Base-by-base conservation (phyloP, 2,797 vertebrate species). In the Labeo calbasu region DNA sequence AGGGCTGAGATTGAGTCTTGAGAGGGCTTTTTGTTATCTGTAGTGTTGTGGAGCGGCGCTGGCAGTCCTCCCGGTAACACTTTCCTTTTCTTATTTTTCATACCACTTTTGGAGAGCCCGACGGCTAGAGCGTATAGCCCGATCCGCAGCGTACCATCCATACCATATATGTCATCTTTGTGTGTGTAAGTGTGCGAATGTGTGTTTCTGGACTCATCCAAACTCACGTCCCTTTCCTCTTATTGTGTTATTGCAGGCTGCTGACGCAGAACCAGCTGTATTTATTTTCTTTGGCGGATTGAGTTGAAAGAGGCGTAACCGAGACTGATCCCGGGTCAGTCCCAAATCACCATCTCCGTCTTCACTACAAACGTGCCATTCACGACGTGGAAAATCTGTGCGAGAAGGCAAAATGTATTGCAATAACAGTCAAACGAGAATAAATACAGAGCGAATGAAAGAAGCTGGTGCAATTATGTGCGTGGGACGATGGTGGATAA, bases 201-300 rank as follows among this genome's bases (percentile, higher is more conserved):
- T 79, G 71, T 65, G 53, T 28, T 51, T 55, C 11, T 73, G 23
- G 55, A 59, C 71, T 10, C 8, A 5, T 73, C 57, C 40, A 65
- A 21, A 46, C 50, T 55, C 28, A 4, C 17, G 51, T 78, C 46
- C 46, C 80, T 84, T 91, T 92, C 89, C 86, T 86, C 88, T 88
- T 88, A 86, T 61, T 79, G 84, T 87, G 79, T 88, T 88, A 70
- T 84, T 87, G 87, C 84, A 84, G 82, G 4, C 51, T 68, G 66
- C 82, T 78, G 82, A 78, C 21, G 65, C 53, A 63, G 73, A 36
- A 63, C 53, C 82, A 78, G 82, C 82, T 78, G 53, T 71, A 78
- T 84, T 84, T 84, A 78, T 77, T 70, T 70, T 71, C 65, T 70
- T 59, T 83, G 73, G 61, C 40, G 15, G 25, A 43, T 77, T 77